These are phyloP conservation scores for Esperia sulphurella DNA, from an alignment of 2,888 invertebrate genomes.

Conservation along the genomic window DNA sequence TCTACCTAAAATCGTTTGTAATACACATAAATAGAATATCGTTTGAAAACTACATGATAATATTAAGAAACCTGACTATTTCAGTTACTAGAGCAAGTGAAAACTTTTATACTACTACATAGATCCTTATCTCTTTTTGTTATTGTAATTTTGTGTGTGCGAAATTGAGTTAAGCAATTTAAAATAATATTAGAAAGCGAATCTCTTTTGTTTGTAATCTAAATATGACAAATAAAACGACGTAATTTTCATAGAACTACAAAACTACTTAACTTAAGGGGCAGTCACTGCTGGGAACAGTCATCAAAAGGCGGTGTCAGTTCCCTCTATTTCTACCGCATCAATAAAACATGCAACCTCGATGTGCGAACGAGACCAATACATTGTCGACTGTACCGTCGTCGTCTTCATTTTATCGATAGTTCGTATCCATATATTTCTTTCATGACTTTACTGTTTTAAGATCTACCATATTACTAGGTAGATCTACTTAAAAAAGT, in stretches of 20 bases:
- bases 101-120: constrained; percentile 8
- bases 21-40: constrained; percentile 12
- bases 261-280: constrained; percentile 10
- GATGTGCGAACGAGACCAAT: no score
- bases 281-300: neutral
- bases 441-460: no score
- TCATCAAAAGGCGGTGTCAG: neutral
- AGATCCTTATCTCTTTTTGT: constrained; percentile 5
- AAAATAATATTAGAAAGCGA: constrained; percentile 31
- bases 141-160: constrained; percentile 17
- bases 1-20: constrained; percentile 31
- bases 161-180: constrained; percentile 19
- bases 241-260: constrained; percentile 13
- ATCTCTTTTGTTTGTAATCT: constrained; percentile 42
- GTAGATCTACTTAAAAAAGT: no score
- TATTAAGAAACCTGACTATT: neutral
- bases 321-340: no score
- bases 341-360: no score
- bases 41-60: constrained; percentile 8
- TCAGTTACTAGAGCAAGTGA: constrained; percentile 11
- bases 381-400: no score
- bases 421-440: no score
- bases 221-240: neutral
- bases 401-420: no score
- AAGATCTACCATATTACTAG: no score